These are phyloP conservation scores for Parus major DNA, from an alignment of 2,113 vertebrate species.

Conservation along the genomic window DNA sequence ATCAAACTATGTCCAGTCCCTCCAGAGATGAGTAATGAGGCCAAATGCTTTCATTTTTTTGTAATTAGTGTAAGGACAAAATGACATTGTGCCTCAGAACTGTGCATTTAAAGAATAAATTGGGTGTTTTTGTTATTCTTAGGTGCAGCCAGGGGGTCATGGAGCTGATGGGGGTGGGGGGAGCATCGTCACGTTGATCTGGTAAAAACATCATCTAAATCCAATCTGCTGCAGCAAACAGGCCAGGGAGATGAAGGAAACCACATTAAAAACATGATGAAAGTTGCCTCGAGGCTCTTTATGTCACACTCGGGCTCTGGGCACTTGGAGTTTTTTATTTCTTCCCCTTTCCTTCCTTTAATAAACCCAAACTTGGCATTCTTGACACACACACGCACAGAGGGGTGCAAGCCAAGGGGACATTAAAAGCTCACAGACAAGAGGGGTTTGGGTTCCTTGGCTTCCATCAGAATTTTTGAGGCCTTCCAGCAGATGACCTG, in stretches of 20 bases:
- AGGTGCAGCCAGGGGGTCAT: not conserved
- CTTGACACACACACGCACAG: not conserved
- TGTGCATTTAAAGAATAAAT: not conserved
- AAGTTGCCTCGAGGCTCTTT: constrained; percentile 57
- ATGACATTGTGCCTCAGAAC: not conserved
- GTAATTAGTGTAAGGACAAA: not conserved
- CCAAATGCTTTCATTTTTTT: not conserved
- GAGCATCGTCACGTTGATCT: constrained; percentile 27
- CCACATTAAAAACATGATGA: constrained; percentile 33
- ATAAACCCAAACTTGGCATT: not conserved
- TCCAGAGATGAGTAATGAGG: not conserved
- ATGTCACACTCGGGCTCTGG: constrained; percentile 23
- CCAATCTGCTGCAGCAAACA: constrained; percentile 18
- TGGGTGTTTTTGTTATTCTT: not conserved
- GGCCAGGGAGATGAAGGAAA: constrained; percentile 24
- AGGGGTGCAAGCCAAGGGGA: not conserved
- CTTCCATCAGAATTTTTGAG: not conserved
- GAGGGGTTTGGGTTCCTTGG: not conserved
- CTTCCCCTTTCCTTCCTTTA: constrained; percentile 13
- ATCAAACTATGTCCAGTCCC: not conserved
- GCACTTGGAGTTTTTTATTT: not conserved
- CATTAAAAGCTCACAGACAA: not conserved
- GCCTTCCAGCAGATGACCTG: not conserved
- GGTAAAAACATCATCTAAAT: constrained; percentile 55
- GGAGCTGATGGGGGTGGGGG: not conserved